phyloP scores from a whole-genome alignment of 2,113 vertebrate genomes.

The Gracilinanus agilis region DNA sequence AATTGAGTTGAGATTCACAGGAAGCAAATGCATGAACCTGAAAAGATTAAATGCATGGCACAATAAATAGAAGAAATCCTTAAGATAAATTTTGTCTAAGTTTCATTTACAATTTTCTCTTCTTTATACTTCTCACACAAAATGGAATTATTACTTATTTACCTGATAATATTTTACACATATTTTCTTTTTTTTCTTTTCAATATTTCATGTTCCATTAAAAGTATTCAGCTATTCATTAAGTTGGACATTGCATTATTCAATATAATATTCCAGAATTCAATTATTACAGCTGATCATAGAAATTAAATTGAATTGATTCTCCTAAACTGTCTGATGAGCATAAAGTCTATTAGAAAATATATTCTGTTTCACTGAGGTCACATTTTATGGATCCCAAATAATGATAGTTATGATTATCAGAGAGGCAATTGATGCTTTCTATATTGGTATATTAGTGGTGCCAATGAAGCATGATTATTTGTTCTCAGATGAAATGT shows the following conservation, averaged over 20 bases:
- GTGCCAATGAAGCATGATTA: slow-evolving; percentile 4
- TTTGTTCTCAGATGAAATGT: not conserved
- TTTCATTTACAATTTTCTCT: not conserved
- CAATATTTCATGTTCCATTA: not conserved
- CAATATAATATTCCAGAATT: slow-evolving; percentile 13
- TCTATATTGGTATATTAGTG: not conserved
- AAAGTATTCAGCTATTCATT: slow-evolving; percentile 26
- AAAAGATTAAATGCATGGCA: not conserved
- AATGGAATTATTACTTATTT: not conserved
- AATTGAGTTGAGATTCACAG: not conserved
- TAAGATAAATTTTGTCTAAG: not conserved
- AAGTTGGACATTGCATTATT: not conserved
- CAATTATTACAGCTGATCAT: not conserved
- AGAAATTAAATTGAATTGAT: slow-evolving; percentile 7
- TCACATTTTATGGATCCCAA: not conserved
- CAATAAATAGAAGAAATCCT: not conserved
- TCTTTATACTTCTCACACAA: not conserved
- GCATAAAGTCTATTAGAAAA: not conserved
- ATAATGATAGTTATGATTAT: slow-evolving; percentile 16
- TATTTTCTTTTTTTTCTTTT: not conserved
- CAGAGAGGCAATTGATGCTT: not conserved
- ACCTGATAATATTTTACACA: not conserved
- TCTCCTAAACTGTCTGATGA: slow-evolving; percentile 5
- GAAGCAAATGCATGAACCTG: not conserved
- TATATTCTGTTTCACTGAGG: not conserved